These are phyloP conservation scores for Erpornis zantholeuca DNA, from an alignment of 2,113 vertebrate genomes.

Conservation along the genomic window DNA sequence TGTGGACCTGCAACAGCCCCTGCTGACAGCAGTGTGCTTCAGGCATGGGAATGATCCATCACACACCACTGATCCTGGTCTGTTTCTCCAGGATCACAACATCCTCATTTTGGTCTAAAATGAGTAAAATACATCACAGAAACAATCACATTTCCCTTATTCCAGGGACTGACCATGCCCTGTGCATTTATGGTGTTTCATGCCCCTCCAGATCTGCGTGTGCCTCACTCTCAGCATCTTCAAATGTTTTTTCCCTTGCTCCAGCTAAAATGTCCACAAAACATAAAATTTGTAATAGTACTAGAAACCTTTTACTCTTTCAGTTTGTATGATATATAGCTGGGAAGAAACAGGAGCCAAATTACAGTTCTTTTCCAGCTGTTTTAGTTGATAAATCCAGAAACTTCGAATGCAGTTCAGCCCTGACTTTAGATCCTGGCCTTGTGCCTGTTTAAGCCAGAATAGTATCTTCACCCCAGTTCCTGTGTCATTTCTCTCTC, in stretches of 20 bases:
- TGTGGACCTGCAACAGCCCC: background rate
- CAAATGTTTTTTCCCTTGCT: background rate
- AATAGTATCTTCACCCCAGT: background rate
- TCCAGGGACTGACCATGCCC: background rate
- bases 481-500: background rate
- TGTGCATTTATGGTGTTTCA: background rate
- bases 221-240: background rate
- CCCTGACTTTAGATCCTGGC: slow-evolving; percentile 1
- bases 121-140: background rate
- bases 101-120: background rate
- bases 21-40: background rate
- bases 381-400: slow-evolving; percentile 49
- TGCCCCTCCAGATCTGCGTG: background rate
- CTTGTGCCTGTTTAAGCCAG: background rate
- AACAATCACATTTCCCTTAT: background rate
- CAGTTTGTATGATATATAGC: background rate
- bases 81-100: background rate
- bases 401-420: background rate
- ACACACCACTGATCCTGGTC: background rate
- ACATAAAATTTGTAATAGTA: background rate
- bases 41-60: background rate
- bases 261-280: slow-evolving; percentile 3
- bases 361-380: slow-evolving; percentile 8
- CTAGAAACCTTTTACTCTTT: background rate
- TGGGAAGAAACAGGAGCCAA: background rate